Base-by-base conservation (phyloP, 30 jellyfish, hydroid and myxozoan species). In the Aurelia coerulea region DNA sequence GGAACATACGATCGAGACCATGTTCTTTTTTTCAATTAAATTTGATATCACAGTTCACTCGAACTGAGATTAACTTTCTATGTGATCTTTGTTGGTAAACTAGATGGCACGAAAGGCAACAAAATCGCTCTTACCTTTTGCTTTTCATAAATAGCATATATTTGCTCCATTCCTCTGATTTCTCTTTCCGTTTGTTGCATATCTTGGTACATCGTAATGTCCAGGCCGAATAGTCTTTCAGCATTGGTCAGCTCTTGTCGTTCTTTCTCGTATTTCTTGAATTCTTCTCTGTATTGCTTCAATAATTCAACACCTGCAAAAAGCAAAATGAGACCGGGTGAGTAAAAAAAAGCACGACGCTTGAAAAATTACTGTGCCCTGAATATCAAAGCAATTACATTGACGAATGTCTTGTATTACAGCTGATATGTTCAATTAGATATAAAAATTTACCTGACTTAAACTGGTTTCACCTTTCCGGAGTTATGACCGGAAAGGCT, bases 241-340 rank as follows among this genome's bases (percentile, higher is more conserved):
- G 98, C 98, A 79, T 93, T 93, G 50, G 97, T 92, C 65, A 93
- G 84, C 52, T 93, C 98, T 74, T 93, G 98, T 54, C 98, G 56
- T 50, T 88, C 97, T 35, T 83, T 79, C 65, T 93, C 97, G 64
- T 11, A 88, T 62, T 84, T 83, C 74, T 59, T 32, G 68, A 59
- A 93, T 41, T 93, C 97, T 0, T 86, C 98, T 66, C 79, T 93
- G 81, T 71, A 93, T 51, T 64, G 63, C 75, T 83, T 78, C 68
- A 93, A 70, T 19, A 88, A 54, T 31, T 79, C 91, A 7, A 88
- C 90, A 51, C 98, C 98, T 93, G 11, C 15, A 46, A 46, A 46
- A 46, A 46, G 11, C 1, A 5, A 46, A 46, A 13, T 11, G 23
- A n/a, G 12, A 10, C 10, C 13, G 32, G 72, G 11, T 62, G 35